Conservation (phyloP, 1,140 invertebrate species). For the Radopholus similis region DNA sequence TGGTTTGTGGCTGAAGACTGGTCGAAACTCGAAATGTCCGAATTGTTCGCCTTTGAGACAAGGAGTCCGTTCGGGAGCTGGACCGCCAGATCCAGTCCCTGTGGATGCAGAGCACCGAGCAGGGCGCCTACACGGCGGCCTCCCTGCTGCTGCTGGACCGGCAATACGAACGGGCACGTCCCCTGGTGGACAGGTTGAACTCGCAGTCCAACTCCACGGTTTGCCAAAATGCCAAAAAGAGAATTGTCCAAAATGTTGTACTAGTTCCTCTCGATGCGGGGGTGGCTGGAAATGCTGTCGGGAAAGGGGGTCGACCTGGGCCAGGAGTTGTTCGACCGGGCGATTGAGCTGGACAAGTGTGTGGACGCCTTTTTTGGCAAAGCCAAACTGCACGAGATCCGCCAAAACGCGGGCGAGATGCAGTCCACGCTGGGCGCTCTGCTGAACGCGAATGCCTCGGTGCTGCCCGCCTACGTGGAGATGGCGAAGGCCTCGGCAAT, state of each 20-base stretch:
- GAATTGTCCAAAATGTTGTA: not conserved
- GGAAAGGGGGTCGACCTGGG: slow-evolving; percentile 30
- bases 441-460: slow-evolving; percentile 25
- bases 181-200: slow-evolving; percentile 18
- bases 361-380: slow-evolving; percentile 42
- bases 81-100: slow-evolving; percentile 35
- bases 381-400: slow-evolving; percentile 39
- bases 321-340: slow-evolving; percentile 32
- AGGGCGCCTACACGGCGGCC: slow-evolving; percentile 19
- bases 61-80: slow-evolving; percentile 26
- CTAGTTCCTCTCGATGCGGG: slow-evolving; percentile 31
- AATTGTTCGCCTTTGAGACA: slow-evolving; percentile 27
- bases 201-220: slow-evolving; percentile 32
- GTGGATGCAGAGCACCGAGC: slow-evolving; percentile 25
- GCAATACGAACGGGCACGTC: slow-evolving; percentile 12
- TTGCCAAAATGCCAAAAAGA: not conserved
- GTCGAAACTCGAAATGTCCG: not conserved
- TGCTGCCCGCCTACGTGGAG: slow-evolving; percentile 43
- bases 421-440: slow-evolving; percentile 18
- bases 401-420: slow-evolving; percentile 39
- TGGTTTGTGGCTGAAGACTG: slow-evolving; percentile 22
- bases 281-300: slow-evolving; percentile 38
- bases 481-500: slow-evolving; percentile 35
- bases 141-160: slow-evolving; percentile 21
- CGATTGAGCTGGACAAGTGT: slow-evolving; percentile 31